phyloP scores from a whole-genome alignment of 1,140 invertebrate species.

The Oryctes rhinoceros region DNA sequence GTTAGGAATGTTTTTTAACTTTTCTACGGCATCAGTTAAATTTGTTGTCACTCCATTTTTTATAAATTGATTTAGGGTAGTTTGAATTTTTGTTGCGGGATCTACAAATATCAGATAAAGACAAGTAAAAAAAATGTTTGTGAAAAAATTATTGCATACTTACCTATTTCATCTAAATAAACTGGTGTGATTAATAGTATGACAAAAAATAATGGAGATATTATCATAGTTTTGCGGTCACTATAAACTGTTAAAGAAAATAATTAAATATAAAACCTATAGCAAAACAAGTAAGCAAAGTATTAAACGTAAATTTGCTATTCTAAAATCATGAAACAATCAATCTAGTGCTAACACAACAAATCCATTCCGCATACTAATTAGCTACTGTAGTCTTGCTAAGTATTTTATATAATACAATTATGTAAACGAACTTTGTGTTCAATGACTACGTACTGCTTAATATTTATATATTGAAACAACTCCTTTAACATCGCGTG shows the following conservation, averaged over 20 bases:
- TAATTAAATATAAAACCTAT: neutral
- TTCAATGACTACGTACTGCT: too few species aligned
- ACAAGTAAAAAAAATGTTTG: neutral
- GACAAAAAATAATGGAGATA: neutral
- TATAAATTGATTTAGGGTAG: slow-evolving; percentile 5
- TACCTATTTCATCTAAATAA: neutral
- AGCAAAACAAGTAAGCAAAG: neutral
- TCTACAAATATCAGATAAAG: neutral
- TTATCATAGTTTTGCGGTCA: neutral
- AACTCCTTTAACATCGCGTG: too few species aligned
- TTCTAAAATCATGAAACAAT: neutral
- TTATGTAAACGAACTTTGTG: too few species aligned
- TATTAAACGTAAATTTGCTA: too few species aligned
- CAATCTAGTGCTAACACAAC: too few species aligned
- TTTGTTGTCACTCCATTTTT: slow-evolving; percentile 1
- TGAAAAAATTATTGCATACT: neutral
- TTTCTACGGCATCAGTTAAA: neutral
- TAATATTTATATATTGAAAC: too few species aligned
- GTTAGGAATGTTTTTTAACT: neutral
- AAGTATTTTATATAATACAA: too few species aligned
- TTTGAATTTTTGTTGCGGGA: neutral
- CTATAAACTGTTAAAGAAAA: neutral
- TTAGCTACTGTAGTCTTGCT: too few species aligned
- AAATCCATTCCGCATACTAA: too few species aligned
- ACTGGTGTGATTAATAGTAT: neutral